Conservation (phyloP, 2,888 invertebrate species). For the Hyposoter dolosus region DNA sequence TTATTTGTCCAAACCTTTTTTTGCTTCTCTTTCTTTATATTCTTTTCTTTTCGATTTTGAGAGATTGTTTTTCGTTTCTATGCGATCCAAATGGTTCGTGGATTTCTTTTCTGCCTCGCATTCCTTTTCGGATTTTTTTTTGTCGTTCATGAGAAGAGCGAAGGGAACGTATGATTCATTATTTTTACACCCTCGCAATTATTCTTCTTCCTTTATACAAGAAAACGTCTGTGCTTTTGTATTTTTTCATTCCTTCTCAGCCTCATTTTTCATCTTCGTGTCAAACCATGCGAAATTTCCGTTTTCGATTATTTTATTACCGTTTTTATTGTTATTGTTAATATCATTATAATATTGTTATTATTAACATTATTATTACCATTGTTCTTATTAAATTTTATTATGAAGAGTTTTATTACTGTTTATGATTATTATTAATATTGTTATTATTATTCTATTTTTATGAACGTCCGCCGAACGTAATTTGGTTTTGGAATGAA, state of each 20-base stretch:
- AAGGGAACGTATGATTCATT: conserved; percentile 2
- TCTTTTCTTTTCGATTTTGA: conserved; percentile 9
- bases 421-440: not conserved
- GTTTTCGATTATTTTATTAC: conserved; percentile 9
- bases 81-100: not conserved
- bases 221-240: not conserved
- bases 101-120: not conserved
- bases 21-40: not conserved
- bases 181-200: not conserved
- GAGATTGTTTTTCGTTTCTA: not conserved
- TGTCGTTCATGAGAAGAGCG: not conserved
- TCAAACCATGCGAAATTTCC: not conserved
- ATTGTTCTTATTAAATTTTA: not conserved
- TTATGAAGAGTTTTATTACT: not conserved
- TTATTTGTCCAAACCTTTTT: conserved; percentile 1
- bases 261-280: not conserved
- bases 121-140: not conserved
- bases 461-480: not conserved
- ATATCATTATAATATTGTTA: not conserved
- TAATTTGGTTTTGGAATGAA: not conserved
- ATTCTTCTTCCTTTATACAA: not conserved
- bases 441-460: conserved; percentile 12
- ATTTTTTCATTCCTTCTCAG: not conserved
- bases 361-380: conserved; percentile 14
- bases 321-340: conserved; percentile 16